phyloP scores from a whole-genome alignment of 1,140 invertebrate genomes.

The Hesperophylax magnus region DNA sequence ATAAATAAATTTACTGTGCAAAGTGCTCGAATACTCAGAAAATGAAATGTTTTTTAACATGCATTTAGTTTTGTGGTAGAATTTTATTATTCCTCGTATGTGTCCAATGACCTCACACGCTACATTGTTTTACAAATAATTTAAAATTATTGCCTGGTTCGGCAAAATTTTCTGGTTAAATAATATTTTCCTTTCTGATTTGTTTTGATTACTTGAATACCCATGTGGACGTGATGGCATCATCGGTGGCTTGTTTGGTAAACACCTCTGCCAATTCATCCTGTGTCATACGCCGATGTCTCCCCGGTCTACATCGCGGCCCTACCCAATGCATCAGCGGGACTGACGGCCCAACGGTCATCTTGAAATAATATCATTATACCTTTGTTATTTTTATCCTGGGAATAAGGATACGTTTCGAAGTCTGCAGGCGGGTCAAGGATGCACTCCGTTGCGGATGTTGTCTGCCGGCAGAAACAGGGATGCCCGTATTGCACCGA shows the following conservation, averaged over 20 bases:
- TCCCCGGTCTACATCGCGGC: conserved; percentile 29
- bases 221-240: not conserved
- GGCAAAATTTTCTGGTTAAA: no score
- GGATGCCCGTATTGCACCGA: not conserved
- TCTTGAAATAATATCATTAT: conserved; percentile 63
- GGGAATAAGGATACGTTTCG: conserved; percentile 54
- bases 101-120: no score
- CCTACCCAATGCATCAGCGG: conserved; percentile 50
- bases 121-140: no score
- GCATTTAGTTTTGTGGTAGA: no score
- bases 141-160: no score
- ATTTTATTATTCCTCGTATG: no score
- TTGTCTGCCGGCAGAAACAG: not conserved
- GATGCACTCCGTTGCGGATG: conserved; percentile 34
- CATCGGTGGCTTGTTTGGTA: conserved; percentile 5
- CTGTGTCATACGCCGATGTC: not conserved
- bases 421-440: conserved; percentile 34
- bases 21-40: no score
- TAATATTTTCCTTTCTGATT: no score
- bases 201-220: not conserved
- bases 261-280: not conserved
- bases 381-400: conserved; percentile 56
- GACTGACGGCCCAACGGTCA: no score
- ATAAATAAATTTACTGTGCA: no score
- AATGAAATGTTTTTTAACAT: no score